These are phyloP conservation scores for Brotula barbata DNA, from an alignment of 2,797 vertebrate species.

Conservation along the genomic window DNA sequence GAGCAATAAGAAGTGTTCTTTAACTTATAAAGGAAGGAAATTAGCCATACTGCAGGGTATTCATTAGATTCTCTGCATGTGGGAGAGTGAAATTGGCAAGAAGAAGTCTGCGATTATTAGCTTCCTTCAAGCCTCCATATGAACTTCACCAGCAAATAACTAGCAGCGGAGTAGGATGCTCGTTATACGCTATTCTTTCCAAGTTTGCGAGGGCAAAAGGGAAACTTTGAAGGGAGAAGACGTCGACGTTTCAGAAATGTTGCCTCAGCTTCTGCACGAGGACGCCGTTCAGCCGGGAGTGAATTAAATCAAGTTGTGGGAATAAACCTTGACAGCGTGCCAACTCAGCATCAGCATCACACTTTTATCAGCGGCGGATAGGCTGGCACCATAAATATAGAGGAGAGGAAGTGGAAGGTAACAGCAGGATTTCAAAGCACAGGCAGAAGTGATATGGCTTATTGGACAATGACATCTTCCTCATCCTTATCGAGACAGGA, in stretches of 20 bases:
- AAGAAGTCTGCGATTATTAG: conserved; percentile 12
- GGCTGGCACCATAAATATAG: conserved; percentile 34
- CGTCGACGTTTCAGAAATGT: neutral
- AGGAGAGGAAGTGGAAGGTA: conserved; percentile 26
- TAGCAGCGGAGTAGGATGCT: neutral
- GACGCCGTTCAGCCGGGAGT: conserved; percentile 12
- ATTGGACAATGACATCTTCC: neutral
- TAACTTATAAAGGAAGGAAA: conserved; percentile 13
- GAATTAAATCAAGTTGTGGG: conserved; percentile 13
- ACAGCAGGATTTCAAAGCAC: conserved; percentile 14
- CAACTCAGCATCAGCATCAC: conserved; percentile 8
- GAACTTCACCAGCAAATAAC: conserved; percentile 3
- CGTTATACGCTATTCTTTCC: neutral
- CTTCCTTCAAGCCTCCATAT: neutral
- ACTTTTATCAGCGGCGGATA: conserved; percentile 12
- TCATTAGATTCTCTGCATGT: conserved; percentile 35
- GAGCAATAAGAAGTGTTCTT: conserved; percentile 7
- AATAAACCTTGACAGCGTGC: conserved; percentile 5
- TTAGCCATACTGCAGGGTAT: conserved; percentile 15
- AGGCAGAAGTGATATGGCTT: neutral
- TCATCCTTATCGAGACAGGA: conserved; percentile 1
- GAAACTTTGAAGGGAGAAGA: conserved; percentile 5
- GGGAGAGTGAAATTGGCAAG: conserved; percentile 25
- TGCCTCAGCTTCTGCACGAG: neutral
- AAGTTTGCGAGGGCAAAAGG: neutral